Conservation (phyloP, 2,113 vertebrate genomes). For the Alosa alosa region DNA sequence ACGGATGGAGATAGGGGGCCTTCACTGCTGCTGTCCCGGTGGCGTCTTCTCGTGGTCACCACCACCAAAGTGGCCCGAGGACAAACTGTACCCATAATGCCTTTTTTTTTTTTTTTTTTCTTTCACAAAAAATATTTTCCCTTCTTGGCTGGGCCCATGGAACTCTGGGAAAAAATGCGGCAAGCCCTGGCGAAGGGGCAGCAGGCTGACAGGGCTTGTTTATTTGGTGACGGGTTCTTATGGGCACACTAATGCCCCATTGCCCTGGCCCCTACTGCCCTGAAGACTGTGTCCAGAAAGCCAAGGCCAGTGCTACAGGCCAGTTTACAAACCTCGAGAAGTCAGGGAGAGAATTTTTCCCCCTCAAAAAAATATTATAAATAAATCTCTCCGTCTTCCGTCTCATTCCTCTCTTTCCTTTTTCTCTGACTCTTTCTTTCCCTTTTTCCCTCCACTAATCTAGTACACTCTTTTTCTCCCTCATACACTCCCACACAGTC, state of each 20-base stretch:
- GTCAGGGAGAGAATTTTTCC: background rate
- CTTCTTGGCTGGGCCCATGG: background rate
- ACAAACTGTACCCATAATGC: constrained; percentile 1
- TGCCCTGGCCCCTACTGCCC: background rate
- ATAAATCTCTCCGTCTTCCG: background rate
- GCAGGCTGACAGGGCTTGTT: background rate
- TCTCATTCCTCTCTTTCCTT: background rate
- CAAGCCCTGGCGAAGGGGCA: background rate
- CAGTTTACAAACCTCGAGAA: background rate
- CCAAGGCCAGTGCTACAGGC: background rate
- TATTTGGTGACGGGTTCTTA: background rate
- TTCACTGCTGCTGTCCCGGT: constrained; percentile 32
- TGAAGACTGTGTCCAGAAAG: background rate
- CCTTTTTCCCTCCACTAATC: background rate
- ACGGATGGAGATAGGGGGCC: constrained; percentile 52
- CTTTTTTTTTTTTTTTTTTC: background rate
- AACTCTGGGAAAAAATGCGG: background rate
- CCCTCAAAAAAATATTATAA: background rate
- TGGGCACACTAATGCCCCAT: background rate
- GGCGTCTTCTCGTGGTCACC: constrained; percentile 37
- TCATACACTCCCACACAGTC: constrained; percentile 5
- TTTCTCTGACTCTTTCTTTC: background rate
- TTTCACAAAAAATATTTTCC: background rate
- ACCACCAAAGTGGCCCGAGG: background rate
- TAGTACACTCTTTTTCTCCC: background rate